These are phyloP conservation scores for Drosophila melanocephala DNA, from an alignment of 2,888 invertebrate species.

Conservation along the genomic window DNA sequence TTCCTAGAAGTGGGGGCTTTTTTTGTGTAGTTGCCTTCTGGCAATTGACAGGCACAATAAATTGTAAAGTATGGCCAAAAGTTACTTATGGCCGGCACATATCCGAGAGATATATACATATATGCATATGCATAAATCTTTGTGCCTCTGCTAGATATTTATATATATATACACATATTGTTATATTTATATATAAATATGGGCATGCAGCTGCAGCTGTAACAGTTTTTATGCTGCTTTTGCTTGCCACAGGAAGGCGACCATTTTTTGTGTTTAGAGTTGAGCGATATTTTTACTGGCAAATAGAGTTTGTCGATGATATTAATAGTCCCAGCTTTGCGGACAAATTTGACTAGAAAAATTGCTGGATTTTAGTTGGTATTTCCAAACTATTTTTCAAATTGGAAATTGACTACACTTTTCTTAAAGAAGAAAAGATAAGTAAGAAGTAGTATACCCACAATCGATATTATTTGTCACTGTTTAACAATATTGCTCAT, in stretches of 20 bases:
- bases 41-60: constrained; percentile 80
- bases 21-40: constrained; percentile 41
- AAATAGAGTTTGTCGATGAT: neutral
- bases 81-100: constrained; percentile 50
- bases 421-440: neutral
- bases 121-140: constrained; percentile 23
- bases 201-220: constrained; percentile 29
- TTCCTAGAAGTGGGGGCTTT: neutral
- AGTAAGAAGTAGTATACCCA: neutral
- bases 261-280: neutral
- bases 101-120: constrained; percentile 13
- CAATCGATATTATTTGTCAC: neutral
- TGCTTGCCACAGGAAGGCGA: neutral
- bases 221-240: constrained; percentile 22
- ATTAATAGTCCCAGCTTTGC: neutral
- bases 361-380: neutral
- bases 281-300: neutral
- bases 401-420: neutral
- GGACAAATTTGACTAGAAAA: neutral
- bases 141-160: constrained; percentile 25
- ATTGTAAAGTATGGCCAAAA: constrained; percentile 76
- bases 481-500: neutral
- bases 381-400: neutral
- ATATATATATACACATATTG: constrained; percentile 18
- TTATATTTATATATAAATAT: constrained; percentile 13